These are phyloP conservation scores for Glomeris maerens DNA, from an alignment of 1,140 invertebrate species.

Conservation along the genomic window DNA sequence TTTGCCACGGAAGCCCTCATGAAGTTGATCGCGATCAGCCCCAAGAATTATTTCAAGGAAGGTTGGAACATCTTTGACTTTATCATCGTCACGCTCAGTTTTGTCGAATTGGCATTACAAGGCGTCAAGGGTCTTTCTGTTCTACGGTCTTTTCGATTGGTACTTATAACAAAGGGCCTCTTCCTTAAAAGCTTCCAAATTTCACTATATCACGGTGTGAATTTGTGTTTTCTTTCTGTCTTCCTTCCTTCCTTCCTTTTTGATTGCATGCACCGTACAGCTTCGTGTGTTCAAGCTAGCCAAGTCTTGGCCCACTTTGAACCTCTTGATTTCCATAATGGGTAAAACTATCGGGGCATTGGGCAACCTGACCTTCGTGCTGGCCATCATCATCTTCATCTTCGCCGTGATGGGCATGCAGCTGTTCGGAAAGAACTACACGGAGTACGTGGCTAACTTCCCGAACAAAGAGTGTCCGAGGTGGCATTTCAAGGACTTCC, in stretches of 20 bases:
- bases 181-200: not conserved
- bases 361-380: constrained; percentile 92
- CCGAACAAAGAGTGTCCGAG: constrained; percentile 47
- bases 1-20: constrained; percentile 89
- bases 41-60: constrained; percentile 93
- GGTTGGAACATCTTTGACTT: constrained; percentile 99
- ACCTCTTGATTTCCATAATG: constrained; percentile 96
- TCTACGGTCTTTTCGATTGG: constrained; percentile 33
- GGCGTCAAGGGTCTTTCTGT: constrained; percentile 71
- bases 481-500: constrained; percentile 97
- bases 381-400: constrained; percentile 97
- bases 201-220: not conserved
- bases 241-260: constrained; percentile 13
- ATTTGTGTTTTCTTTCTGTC: not conserved
- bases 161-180: constrained; percentile 19
- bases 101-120: constrained; percentile 82
- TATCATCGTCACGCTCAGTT: constrained; percentile 87
- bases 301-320: constrained; percentile 96
- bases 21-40: constrained; percentile 92
- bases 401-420: constrained; percentile 98
- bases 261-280: constrained; percentile 71
- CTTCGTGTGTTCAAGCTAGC: constrained; percentile 97
- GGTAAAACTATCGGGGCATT: constrained; percentile 93
- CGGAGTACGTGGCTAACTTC: constrained; percentile 41
- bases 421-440: constrained; percentile 85